These are phyloP conservation scores for Thalassoma bifasciatum DNA, from an alignment of 2,113 vertebrate species.

Conservation along the genomic window DNA sequence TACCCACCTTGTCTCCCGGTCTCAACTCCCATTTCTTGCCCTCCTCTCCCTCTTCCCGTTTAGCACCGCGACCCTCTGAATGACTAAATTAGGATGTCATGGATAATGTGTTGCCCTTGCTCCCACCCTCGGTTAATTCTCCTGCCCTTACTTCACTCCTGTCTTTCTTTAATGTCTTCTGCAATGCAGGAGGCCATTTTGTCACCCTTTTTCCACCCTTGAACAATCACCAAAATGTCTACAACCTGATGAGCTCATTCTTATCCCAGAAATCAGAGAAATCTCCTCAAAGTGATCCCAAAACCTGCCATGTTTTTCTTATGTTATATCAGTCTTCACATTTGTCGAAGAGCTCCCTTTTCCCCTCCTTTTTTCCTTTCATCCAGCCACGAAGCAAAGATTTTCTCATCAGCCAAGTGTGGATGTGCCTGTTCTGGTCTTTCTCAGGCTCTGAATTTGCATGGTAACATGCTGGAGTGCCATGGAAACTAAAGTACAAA, in stretches of 20 bases:
- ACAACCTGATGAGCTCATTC: slow-evolving; percentile 27
- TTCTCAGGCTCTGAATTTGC: background rate
- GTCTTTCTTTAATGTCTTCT: slow-evolving; percentile 19
- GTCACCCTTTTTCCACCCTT: slow-evolving; percentile 34
- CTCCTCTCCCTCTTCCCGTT: background rate
- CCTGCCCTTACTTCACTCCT: background rate
- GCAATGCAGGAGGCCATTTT: slow-evolving; percentile 55
- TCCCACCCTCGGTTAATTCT: slow-evolving; percentile 18
- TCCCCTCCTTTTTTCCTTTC: too few species aligned
- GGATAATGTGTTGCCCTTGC: slow-evolving; percentile 23
- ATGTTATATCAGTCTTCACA: background rate
- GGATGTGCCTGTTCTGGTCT: background rate
- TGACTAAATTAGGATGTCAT: slow-evolving; percentile 21
- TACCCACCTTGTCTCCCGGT: background rate
- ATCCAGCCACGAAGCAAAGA: background rate
- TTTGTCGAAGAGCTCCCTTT: too few species aligned
- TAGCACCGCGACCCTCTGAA: slow-evolving; percentile 10
- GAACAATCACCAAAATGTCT: slow-evolving; percentile 36
- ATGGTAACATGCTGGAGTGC: slow-evolving; percentile 2
- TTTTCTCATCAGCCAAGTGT: slow-evolving; percentile 1
- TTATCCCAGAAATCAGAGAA: slow-evolving; percentile 35
- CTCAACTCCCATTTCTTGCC: background rate
- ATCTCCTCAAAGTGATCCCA: background rate
- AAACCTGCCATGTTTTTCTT: slow-evolving; percentile 1
- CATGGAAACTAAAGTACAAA: slow-evolving; percentile 13